These are phyloP conservation scores for Coelopa frigida DNA, from an alignment of 1,140 invertebrate genomes.

Conservation along the genomic window DNA sequence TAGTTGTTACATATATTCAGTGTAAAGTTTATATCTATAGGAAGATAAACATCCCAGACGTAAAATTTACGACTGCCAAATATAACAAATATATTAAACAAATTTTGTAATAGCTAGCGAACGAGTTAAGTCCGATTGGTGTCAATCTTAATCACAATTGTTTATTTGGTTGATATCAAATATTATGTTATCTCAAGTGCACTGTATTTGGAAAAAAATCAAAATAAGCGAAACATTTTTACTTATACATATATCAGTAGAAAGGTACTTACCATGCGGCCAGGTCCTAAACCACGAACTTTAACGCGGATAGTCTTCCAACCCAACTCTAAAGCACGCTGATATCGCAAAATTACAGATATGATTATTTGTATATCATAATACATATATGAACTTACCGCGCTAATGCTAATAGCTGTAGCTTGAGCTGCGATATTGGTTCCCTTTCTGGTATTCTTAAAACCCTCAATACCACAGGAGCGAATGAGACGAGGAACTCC, in stretches of 20 bases:
- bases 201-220: slow-evolving; percentile 3
- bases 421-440: slow-evolving; percentile 95
- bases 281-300: slow-evolving; percentile 76
- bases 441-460: slow-evolving; percentile 89
- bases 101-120: no score
- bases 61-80: no score
- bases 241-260: no score
- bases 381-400: slow-evolving; percentile 29
- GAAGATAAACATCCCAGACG: no score
- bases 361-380: no score
- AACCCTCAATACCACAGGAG: slow-evolving; percentile 85
- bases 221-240: no score
- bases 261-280: slow-evolving; percentile 66
- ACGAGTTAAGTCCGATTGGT: no score
- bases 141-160: no score
- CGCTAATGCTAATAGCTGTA: slow-evolving; percentile 61
- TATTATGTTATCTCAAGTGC: background rate
- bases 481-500: slow-evolving; percentile 53
- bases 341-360: no score
- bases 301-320: slow-evolving; percentile 65
- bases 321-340: slow-evolving; percentile 68
- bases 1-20: background rate
- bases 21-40: no score
- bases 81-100: no score
- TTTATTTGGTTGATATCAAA: background rate